Conservation (phyloP, 2,888 invertebrate genomes). For the Itoplectis maculator region DNA sequence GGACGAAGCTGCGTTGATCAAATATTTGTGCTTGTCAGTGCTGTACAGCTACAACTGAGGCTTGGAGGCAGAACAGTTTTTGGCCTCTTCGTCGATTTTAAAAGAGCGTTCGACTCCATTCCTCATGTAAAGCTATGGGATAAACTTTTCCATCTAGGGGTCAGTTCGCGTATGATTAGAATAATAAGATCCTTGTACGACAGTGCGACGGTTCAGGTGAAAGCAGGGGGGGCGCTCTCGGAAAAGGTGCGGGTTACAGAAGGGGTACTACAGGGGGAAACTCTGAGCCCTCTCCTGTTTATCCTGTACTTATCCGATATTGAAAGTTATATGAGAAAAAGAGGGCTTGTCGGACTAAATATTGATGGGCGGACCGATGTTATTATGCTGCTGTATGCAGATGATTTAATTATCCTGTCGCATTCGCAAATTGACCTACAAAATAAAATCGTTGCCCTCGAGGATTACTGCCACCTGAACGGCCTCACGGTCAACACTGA, state of each 20-base stretch:
- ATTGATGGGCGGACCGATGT: conserved; percentile 6
- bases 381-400: conserved; percentile 45
- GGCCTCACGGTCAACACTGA: conserved; percentile 30
- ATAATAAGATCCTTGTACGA: conserved; percentile 43
- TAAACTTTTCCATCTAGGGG: conserved; percentile 53
- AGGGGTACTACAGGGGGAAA: not conserved
- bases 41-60: conserved; percentile 31
- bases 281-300: conserved; percentile 12
- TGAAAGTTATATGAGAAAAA: conserved; percentile 10
- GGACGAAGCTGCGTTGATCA: conserved; percentile 43
- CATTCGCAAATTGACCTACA: conserved; percentile 31
- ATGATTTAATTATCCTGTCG: conserved; percentile 51
- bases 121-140: conserved; percentile 19
- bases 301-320: conserved; percentile 15
- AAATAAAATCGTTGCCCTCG: conserved; percentile 36
- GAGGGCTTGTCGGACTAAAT: not conserved
- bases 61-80: conserved; percentile 23
- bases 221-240: conserved; percentile 33
- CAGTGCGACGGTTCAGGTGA: conserved; percentile 43
- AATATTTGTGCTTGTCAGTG: conserved; percentile 42
- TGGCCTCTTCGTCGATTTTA: conserved; percentile 60
- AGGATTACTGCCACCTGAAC: conserved; percentile 38
- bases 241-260: conserved; percentile 29
- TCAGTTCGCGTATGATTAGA: conserved; percentile 2
- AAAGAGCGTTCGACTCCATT: conserved; percentile 64